Evolutionary conservation across 2,797 vertebrate species (phyloP).

Genomic region (Anas bahamensis): DNA sequence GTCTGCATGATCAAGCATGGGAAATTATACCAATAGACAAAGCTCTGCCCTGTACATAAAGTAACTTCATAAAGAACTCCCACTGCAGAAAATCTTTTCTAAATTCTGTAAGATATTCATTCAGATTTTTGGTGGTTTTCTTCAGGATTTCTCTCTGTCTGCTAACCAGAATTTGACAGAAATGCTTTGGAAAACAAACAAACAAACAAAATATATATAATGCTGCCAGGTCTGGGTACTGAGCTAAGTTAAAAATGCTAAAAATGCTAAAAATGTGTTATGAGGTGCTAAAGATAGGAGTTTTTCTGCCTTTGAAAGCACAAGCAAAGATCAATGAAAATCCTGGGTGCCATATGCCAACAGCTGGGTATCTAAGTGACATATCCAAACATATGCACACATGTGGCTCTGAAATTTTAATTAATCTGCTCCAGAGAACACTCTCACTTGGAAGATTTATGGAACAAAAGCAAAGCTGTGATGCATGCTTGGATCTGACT

Average conservation of each 20-base stretch:
- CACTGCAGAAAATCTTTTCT: background rate
- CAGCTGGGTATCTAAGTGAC: background rate
- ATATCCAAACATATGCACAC: background rate
- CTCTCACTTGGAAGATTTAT: background rate
- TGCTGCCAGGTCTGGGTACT: background rate
- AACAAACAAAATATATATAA: background rate
- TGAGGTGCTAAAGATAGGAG: background rate
- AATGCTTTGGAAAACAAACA: background rate
- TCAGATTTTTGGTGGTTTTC: background rate
- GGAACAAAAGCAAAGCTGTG: background rate
- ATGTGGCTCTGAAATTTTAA: background rate
- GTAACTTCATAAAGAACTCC: background rate
- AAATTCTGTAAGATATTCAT: background rate
- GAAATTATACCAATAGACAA: background rate
- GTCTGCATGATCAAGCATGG: background rate
- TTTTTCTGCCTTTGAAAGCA: background rate
- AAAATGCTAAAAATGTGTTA: background rate
- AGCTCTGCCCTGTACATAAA: background rate
- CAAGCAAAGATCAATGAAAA: background rate
- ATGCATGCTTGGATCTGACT: background rate
- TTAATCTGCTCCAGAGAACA: background rate
- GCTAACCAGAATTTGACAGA: background rate
- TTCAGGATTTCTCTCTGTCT: background rate
- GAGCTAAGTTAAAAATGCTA: background rate
- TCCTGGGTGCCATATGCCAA: background rate